Base-by-base conservation (phyloP, 2,797 vertebrate species). In the Monodelphis domestica region DNA sequence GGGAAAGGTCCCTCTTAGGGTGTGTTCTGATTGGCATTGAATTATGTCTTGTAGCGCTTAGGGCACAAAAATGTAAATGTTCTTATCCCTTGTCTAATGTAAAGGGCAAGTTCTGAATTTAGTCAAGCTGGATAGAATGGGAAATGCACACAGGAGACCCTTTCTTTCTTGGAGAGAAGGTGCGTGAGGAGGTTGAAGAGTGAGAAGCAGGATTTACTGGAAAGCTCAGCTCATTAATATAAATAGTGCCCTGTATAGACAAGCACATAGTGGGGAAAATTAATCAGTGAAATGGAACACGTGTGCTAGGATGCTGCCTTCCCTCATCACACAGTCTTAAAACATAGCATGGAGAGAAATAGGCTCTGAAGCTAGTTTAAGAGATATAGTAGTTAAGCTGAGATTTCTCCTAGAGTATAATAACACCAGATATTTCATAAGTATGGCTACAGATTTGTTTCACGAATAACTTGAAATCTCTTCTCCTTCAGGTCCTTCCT, bases 311-410 rank as follows among this genome's bases (percentile, higher is more conserved):
- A 94, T 50, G 0, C 93, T 87, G 91, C 29, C 91, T 96, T 96
- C 96, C 91, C 96, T 97, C 94, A 93, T 95, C 94, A 21, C 55
- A 78, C 91, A 63, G 24, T 94, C 95, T 91, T 45, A 29, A 95
- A 91, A 93, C 52, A 29, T 17, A 95, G 88, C 96, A 92, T 30
- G 21, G 90, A 50, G 90, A 96, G 94, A 96, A 94, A 97, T 93
- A 95, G 21, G 95, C 97, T 93, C 96, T 33, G 24, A 96, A 93
- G 93, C 92, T 88, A 88, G 89, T 93, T 95, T 94, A 91, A 96
- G 94, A 94, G 90, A 93, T 94, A 94, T 90, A 97, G 90, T 93
- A 78, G 95, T 91, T 96, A 95, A 96, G 94, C 78, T 97, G 94
- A 96, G 70, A 96, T 96, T 97, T 96, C 94, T 95, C 91, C 52